Evolutionary conservation across 1,140 invertebrate species (phyloP).

Genomic region (Glossosoma conforme): DNA sequence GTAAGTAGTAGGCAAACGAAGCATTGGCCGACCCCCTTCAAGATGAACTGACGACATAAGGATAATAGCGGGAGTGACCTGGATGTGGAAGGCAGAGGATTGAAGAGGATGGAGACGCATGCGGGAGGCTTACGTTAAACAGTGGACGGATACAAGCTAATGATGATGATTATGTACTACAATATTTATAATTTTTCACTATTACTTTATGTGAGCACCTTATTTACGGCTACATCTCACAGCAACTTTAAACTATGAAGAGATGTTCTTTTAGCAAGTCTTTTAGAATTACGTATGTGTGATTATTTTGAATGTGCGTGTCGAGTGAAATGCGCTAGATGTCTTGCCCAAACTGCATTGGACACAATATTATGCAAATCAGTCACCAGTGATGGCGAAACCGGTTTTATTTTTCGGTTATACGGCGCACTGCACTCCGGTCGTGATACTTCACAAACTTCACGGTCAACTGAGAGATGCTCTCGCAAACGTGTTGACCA

Average conservation of each 20-base stretch:
- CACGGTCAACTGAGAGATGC: conserved; percentile 6
- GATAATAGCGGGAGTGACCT: no score
- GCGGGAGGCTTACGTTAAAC: no score
- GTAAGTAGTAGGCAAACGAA: no score
- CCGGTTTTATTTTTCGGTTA: conserved; percentile 11
- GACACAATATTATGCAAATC: conserved; percentile 9
- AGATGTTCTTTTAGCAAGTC: neutral
- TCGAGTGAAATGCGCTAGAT: neutral
- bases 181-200: no score
- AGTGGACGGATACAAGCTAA: no score
- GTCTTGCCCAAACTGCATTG: neutral
- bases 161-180: no score
- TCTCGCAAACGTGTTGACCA: conserved; percentile 2
- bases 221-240: conserved; percentile 8
- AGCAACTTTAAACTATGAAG: neutral
- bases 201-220: neutral
- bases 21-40: no score
- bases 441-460: no score
- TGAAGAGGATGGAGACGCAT: no score
- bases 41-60: no score
- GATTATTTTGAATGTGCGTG: conserved; percentile 5
- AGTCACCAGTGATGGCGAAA: neutral
- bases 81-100: no score
- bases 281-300: conserved; percentile 1
- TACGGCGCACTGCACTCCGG: neutral